phyloP scores from a whole-genome alignment of 2,888 invertebrate species.

The Diarsia mendica region DNA sequence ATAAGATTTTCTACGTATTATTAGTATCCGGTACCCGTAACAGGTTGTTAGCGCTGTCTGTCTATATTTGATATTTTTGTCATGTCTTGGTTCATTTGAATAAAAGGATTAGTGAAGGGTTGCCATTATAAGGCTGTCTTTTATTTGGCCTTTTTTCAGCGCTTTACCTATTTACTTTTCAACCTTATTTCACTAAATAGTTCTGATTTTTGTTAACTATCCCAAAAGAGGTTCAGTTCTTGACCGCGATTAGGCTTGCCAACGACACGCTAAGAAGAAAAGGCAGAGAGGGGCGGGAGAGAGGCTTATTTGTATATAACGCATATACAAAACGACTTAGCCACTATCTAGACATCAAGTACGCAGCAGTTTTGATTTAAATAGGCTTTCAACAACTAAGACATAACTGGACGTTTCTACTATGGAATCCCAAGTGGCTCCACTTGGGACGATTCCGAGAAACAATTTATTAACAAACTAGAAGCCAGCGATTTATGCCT shows the following conservation, averaged over 20 bases:
- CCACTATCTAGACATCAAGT: background rate
- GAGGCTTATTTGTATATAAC: background rate
- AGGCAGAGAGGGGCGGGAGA: too few species aligned
- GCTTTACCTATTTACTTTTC: background rate
- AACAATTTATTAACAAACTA: background rate
- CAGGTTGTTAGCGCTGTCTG: background rate
- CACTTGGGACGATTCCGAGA: background rate
- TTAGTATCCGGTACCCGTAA: slow-evolving; percentile 16
- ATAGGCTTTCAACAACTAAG: background rate
- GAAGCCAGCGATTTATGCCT: background rate
- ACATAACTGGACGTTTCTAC: too few species aligned
- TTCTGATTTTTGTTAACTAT: background rate
- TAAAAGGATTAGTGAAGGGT: background rate
- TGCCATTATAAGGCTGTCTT: too few species aligned
- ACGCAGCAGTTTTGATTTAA: slow-evolving; percentile 6
- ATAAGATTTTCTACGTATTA: slow-evolving; percentile 14
- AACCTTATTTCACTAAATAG: background rate
- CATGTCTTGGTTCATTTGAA: background rate
- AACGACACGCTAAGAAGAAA: too few species aligned
- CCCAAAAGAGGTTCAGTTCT: too few species aligned
- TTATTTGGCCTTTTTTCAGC: background rate
- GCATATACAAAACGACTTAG: background rate
- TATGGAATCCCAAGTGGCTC: too few species aligned
- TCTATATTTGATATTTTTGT: background rate
- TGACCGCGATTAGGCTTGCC: too few species aligned